These are phyloP conservation scores for Leptopilina drosophilae DNA, from an alignment of 2,888 invertebrate genomes.

Conservation along the genomic window DNA sequence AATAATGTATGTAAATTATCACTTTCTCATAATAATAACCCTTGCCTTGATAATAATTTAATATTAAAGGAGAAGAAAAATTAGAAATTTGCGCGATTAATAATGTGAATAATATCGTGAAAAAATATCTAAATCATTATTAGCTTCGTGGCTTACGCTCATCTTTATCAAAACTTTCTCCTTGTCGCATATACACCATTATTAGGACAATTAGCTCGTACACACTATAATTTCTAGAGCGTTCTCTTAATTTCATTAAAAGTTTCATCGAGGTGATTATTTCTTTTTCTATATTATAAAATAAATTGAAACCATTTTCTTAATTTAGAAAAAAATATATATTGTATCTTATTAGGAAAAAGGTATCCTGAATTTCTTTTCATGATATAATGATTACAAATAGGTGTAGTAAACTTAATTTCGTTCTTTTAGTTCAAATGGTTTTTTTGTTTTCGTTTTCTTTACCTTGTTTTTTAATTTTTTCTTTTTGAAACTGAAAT, in stretches of 20 bases:
- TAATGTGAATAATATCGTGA: not conserved
- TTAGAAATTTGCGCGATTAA: not conserved
- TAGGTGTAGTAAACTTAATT: no score
- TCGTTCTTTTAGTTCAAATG: no score
- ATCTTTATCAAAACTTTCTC: constrained; percentile 19
- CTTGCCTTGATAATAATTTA: not conserved
- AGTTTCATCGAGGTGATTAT: not conserved
- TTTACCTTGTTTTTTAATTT: no score
- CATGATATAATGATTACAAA: no score
- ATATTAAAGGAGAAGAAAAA: not conserved
- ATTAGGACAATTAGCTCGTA: constrained; percentile 10
- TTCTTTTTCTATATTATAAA: not conserved
- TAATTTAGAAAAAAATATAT: not conserved
- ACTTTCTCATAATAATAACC: not conserved
- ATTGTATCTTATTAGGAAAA: no score
- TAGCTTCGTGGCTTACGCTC: constrained; percentile 17
- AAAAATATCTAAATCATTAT: constrained; percentile 10
- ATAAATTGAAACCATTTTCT: not conserved
- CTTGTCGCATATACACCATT: constrained; percentile 4
- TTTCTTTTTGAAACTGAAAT: no score
- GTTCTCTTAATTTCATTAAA: constrained; percentile 6
- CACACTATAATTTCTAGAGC: constrained; percentile 6
- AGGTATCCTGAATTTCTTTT: no score
- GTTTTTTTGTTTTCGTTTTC: not conserved
- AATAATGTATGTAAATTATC: constrained; percentile 3